Percentiles rank a stretch among this genome's conserved stretches.
Conservation (phyloP, 2,888 invertebrate species). For the Heliconius cydno region DNA sequence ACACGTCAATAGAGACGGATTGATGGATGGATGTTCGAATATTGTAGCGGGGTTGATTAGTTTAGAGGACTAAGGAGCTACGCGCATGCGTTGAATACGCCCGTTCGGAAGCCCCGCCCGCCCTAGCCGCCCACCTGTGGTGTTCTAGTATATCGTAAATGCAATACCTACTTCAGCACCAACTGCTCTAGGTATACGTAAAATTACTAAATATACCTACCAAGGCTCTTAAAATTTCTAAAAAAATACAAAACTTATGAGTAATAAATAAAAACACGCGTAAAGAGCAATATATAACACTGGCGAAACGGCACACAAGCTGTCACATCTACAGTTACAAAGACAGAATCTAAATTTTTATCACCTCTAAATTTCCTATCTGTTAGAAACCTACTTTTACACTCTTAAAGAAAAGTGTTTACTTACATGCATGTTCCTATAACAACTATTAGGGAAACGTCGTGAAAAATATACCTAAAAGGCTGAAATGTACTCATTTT, state of each 20-base stretch:
- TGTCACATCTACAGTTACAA: slow-evolving; percentile 71
- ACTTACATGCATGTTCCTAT: slow-evolving; percentile 54
- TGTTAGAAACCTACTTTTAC: slow-evolving; percentile 56
- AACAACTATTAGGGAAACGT: slow-evolving; percentile 43
- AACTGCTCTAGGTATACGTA: slow-evolving; percentile 13
- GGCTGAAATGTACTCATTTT: slow-evolving; percentile 7
- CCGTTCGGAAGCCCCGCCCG: slow-evolving; percentile 73
- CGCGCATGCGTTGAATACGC: slow-evolving; percentile 77
- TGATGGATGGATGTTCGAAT: slow-evolving; percentile 61
- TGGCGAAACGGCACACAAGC: slow-evolving; percentile 77
- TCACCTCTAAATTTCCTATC: slow-evolving; percentile 57
- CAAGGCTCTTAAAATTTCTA: slow-evolving; percentile 40
- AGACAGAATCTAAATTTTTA: slow-evolving; percentile 62
- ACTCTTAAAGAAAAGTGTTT: slow-evolving; percentile 51
- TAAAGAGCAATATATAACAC: slow-evolving; percentile 61
- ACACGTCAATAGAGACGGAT: slow-evolving; percentile 66
- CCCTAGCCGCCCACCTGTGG: slow-evolving; percentile 78
- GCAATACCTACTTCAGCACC: slow-evolving; percentile 58
- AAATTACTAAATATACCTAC: slow-evolving; percentile 34
- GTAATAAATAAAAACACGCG: slow-evolving; percentile 53
- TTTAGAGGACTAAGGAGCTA: slow-evolving; percentile 54
- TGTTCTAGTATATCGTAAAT: slow-evolving; percentile 61
- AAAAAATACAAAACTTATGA: slow-evolving; percentile 44
- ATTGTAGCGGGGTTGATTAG: slow-evolving; percentile 53
- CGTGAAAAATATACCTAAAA: slow-evolving; percentile 36